Base-by-base conservation (phyloP, 2,888 invertebrate genomes). In the Linnaemya vulpina region DNA sequence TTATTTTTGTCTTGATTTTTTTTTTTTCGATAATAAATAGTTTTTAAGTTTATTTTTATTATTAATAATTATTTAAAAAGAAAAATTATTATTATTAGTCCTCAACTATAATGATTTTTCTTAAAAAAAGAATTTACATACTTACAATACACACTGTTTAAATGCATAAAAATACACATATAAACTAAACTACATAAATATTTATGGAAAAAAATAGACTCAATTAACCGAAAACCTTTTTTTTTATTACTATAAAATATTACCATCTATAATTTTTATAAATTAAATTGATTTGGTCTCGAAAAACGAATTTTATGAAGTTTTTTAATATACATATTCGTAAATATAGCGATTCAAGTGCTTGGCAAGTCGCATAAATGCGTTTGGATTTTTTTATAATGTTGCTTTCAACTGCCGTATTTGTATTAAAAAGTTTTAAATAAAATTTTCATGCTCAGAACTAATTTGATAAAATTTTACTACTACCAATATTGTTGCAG, bases 31-130 rank as follows among this genome's bases (percentile, higher is more conserved):
- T 22, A 74, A 13, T 74, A 74, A 74, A 13, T 74, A 74, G 67
- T 40, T 51, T 74, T 80, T 80, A 80, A 80, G 80, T 80, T 80
- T 74, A 80, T 80, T 67, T 74, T 68, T 80, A 74, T 73, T 67
- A 74, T 67, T 73, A 71, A 55, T 76, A 65, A 67, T 74, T 67
- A 70, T 30, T 30, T 40, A 70, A 62, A 62, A 30, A 30, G 30
- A 30, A 62, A 70, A 62, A 71, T 3, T 46, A 62, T 71, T 67
- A 78, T 43, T 62, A 53, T 71, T 53, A 78, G 62, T 71, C 70
- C 62, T 53, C 53, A 62, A 71, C 53, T 20, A 46, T 53, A 62
- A 68, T 51, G 43, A 60, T 78, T 74, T 62, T 51, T 80, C 58
- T 17, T 46, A 13, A 35, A 68, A 58, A 80, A 60, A 43, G 51